These are phyloP conservation scores for Radopholus similis DNA, from an alignment of 1,140 invertebrate genomes.

Conservation along the genomic window DNA sequence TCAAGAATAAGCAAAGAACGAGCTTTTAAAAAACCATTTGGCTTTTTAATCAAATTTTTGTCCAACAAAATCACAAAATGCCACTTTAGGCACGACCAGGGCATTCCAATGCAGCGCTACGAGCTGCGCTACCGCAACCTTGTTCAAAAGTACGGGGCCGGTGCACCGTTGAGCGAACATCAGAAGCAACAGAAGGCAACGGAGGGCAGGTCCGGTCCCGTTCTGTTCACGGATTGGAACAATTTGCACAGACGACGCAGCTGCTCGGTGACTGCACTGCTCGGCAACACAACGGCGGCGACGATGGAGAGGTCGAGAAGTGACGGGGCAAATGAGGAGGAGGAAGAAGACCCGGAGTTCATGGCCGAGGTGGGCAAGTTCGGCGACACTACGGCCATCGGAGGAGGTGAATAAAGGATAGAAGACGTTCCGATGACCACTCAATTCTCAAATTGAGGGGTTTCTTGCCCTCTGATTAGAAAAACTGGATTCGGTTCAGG, in stretches of 20 bases:
- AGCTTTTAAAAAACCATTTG: constrained; percentile 9
- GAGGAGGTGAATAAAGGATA: too few relatives aligned
- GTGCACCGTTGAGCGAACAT: too few relatives aligned
- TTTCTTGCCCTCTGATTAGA: too few relatives aligned
- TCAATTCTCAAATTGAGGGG: too few relatives aligned
- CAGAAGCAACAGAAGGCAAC: too few relatives aligned
- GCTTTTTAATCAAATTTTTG: constrained; percentile 1
- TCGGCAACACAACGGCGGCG: not conserved
- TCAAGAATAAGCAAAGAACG: too few relatives aligned
- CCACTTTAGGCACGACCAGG: constrained; percentile 33
- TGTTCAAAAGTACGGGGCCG: constrained; percentile 11
- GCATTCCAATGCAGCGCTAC: constrained; percentile 34
- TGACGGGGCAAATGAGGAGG: constrained; percentile 1
- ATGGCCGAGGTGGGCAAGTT: constrained; percentile 17
- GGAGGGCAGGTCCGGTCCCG: too few relatives aligned
- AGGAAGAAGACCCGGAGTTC: constrained; percentile 21
- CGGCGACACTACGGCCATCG: not conserved
- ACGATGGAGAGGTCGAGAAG: not conserved
- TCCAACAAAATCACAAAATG: not conserved
- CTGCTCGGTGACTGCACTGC: constrained; percentile 2
- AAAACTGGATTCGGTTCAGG: too few relatives aligned
- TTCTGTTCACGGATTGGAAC: not conserved
- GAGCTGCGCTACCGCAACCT: constrained; percentile 34
- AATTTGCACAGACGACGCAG: not conserved
- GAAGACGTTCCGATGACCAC: too few relatives aligned